Evolutionary conservation across 2,797 vertebrate genomes (phyloP).

Genomic region (Macropus fuliginosus): DNA sequence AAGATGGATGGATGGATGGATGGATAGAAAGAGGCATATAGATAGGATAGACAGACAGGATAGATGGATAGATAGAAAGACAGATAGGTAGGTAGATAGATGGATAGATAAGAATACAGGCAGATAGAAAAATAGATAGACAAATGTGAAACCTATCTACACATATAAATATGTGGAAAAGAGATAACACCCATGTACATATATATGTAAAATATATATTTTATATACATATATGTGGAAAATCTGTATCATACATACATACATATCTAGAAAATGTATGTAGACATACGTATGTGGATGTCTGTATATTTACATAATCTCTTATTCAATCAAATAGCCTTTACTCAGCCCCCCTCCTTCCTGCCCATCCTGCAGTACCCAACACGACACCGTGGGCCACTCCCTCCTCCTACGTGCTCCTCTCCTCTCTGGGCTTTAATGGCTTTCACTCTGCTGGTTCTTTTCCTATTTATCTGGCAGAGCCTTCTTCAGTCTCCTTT

Average conservation of each 20-base stretch:
- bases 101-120: too few relatives aligned
- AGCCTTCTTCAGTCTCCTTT: not conserved
- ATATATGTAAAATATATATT: not conserved
- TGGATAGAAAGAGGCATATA: too few relatives aligned
- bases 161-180: not conserved
- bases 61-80: too few relatives aligned
- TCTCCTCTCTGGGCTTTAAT: not conserved
- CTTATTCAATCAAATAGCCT: constrained; percentile 5
- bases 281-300: not conserved
- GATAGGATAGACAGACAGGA: too few relatives aligned
- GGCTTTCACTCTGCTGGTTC: not conserved
- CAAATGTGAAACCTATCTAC: not conserved
- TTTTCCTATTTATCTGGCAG: not conserved
- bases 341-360: not conserved
- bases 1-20: too few relatives aligned
- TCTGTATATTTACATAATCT: not conserved
- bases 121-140: too few relatives aligned
- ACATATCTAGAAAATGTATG: not conserved
- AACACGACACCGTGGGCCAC: not conserved
- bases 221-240: not conserved
- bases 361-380: not conserved
- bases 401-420: not conserved
- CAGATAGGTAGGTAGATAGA: too few relatives aligned
- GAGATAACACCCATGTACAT: not conserved
- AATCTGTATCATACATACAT: not conserved